Conservation (phyloP, 2,113 vertebrate genomes). For the Tachysurus vachellii region DNA sequence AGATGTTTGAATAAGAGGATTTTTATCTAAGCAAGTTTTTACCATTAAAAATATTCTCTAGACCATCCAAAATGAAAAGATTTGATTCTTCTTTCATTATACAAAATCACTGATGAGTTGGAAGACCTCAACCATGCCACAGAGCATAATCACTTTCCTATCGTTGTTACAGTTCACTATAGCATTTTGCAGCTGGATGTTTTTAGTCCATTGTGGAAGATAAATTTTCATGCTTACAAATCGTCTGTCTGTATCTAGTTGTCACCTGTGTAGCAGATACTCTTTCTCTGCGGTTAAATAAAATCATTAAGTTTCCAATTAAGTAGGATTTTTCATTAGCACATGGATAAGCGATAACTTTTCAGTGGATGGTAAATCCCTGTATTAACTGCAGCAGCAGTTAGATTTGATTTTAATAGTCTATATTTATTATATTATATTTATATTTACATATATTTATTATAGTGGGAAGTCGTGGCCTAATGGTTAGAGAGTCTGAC, state of each 20-base stretch:
- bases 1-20: neutral
- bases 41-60: too few species aligned
- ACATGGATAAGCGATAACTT: neutral
- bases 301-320: neutral
- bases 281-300: neutral
- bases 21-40: neutral
- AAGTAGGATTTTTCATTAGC: neutral
- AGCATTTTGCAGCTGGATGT: neutral
- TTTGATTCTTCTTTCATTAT: neutral
- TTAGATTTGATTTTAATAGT: neutral
- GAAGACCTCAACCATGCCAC: neutral
- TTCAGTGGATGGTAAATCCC: neutral
- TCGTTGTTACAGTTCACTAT: neutral
- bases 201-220: neutral
- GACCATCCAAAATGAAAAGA: neutral
- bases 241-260: neutral
- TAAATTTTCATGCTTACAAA: conserved; percentile 8
- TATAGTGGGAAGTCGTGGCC: too few species aligned
- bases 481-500: too few species aligned
- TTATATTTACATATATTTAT: too few species aligned
- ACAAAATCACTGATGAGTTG: too few species aligned
- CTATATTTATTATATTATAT: too few species aligned
- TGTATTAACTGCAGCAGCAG: neutral
- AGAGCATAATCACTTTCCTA: neutral
- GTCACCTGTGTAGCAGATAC: conserved; percentile 5